Evolutionary conservation across 2,888 invertebrate species (phyloP), one percentile per base, ranked within the genome.

Genomic region (Polyommatus iphigenia): DNA sequence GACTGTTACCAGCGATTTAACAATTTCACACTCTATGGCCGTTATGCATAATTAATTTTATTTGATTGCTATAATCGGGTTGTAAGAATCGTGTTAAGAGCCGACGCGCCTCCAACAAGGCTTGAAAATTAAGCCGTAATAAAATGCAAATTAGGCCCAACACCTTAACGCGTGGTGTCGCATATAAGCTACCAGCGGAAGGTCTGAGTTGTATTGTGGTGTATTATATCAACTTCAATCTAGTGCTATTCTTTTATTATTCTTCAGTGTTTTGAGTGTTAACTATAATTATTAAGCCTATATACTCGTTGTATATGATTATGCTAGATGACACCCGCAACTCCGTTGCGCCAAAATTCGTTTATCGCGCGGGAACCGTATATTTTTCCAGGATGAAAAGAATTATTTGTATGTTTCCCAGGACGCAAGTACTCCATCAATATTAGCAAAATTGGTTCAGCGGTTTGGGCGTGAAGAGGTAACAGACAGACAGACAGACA

Each of bases 91-190:
- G 82, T 84, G 85, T 85, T 85, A 84, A 84, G 84, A 84, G 79
- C 78, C 79, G 78, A 83, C 86, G 83, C 85, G 83, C 84, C 84
- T 81, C 83, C 83, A 83, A 84, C 85, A 83, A 82, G 85, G 75
- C 59, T 78, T 78, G 82, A 79, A 85, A 88, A 88, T 89, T 89
- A 90, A 87, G 86, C 86, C 80, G 84, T 89, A 90, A 89, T 90
- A 90, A 89, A 88, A 90, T 90, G 90, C 86, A 90, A 90, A 90
- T 90, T 87, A 88, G 88, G 85, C 87, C 85, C 85, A 85, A 86
- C 85, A 86, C 84, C 84, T 84, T 84, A 79, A 59, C 77, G 80
- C 80, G 15, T 59, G 84, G 84, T 76, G 76, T 73, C 83, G 85
- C 78, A 72, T 73, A 84, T 20, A 77, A 78, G 83, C 80, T 81